Conservation (phyloP, 2,797 vertebrate genomes). For the Myotis myotis region DNA sequence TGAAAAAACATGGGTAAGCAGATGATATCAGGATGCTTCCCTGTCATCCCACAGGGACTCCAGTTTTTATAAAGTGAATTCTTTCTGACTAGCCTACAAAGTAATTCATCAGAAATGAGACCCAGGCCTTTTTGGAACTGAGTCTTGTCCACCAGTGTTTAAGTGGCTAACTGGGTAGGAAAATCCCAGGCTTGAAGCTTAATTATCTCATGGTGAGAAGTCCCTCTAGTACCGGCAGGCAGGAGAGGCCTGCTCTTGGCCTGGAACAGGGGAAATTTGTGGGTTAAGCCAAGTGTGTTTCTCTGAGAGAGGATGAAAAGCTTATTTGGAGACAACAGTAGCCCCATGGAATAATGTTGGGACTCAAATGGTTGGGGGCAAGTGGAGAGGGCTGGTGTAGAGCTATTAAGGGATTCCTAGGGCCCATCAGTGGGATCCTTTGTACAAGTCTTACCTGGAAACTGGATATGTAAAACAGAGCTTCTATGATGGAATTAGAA, state of each 20-base stretch:
- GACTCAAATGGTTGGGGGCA: not conserved
- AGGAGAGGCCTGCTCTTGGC: not conserved
- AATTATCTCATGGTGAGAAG: not conserved
- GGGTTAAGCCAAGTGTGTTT: not conserved
- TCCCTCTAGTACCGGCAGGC: not conserved
- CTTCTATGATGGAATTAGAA: not conserved
- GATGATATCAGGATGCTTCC: not conserved
- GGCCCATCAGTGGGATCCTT: not conserved
- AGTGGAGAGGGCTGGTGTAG: not conserved
- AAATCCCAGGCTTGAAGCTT: not conserved
- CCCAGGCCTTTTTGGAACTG: not conserved
- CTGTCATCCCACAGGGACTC: not conserved
- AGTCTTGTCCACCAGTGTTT: not conserved
- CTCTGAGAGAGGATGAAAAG: not conserved
- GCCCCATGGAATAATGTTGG: not conserved
- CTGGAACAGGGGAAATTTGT: not conserved
- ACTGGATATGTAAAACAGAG: not conserved
- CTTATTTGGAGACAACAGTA: not conserved
- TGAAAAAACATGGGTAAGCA: not conserved
- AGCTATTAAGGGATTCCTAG: not conserved
- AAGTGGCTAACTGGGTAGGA: not conserved
- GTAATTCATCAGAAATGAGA: not conserved
- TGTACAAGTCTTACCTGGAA: constrained; percentile 1
- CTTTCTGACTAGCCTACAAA: not conserved
- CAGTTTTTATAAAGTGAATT: constrained; percentile 7